Evolutionary conservation across 2,797 vertebrate genomes (phyloP).

Genomic region (Bryconaethiops microstoma): DNA sequence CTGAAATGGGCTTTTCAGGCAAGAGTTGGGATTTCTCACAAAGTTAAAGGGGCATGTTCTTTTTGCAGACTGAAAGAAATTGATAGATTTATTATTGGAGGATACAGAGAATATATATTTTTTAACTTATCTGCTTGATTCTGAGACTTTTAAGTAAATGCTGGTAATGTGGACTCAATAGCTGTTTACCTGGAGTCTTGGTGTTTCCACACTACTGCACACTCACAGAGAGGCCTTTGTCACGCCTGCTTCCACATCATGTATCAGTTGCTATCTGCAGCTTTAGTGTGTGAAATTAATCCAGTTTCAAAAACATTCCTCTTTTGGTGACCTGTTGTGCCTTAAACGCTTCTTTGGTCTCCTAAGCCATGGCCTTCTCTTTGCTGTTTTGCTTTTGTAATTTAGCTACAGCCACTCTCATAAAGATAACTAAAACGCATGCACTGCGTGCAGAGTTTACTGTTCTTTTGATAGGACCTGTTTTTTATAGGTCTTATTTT

Average conservation of each 20-base stretch:
- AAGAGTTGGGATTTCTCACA: neutral
- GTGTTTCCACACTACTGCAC: constrained; percentile 26
- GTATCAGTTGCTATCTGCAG: constrained; percentile 27
- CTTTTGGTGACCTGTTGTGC: neutral
- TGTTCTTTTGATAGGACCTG: constrained; percentile 30
- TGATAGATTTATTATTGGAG: neutral
- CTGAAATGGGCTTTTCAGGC: neutral
- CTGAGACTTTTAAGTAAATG: neutral
- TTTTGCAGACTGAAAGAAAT: neutral
- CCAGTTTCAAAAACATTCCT: neutral
- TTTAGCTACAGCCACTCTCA: neutral
- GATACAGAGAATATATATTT: neutral
- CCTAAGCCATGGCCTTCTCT: neutral
- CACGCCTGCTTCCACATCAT: constrained; percentile 14
- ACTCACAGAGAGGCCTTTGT: constrained; percentile 27
- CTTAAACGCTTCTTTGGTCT: too few relatives aligned
- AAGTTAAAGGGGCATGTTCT: too few relatives aligned
- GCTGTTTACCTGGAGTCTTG: constrained; percentile 26
- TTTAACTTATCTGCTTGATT: neutral
- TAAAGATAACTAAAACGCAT: neutral
- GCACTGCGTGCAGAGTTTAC: constrained; percentile 18
- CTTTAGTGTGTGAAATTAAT: constrained; percentile 22
- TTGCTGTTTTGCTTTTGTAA: neutral
- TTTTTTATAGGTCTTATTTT: constrained; percentile 21
- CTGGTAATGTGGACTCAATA: neutral